These are phyloP conservation scores for Anguilla anguilla DNA, from an alignment of 2,797 vertebrate species.

Conservation along the genomic window DNA sequence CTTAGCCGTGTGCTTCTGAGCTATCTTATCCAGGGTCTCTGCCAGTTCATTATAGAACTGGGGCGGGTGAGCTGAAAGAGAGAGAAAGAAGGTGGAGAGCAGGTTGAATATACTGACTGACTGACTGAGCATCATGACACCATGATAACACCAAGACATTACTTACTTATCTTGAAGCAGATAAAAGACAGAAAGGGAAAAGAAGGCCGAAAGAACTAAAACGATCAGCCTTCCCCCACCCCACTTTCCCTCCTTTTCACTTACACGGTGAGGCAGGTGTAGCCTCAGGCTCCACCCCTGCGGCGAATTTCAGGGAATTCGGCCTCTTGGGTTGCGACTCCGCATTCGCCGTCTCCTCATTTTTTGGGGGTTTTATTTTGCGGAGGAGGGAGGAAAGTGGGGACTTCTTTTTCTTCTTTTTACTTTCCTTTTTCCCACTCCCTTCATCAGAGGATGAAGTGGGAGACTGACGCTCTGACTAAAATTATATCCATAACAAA, in stretches of 20 bases:
- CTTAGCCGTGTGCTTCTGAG: conserved; percentile 56
- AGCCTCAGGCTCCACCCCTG: accelerated
- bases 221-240: neutral
- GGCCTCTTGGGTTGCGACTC: conserved; percentile 44
- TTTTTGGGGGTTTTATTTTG: conserved; percentile 43
- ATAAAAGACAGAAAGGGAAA: neutral
- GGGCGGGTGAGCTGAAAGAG: conserved; percentile 57
- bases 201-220: neutral
- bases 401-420: conserved; percentile 56
- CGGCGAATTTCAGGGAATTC: neutral
- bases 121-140: neutral
- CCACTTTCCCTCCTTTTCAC: conserved; percentile 20
- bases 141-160: neutral
- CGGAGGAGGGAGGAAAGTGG: conserved; percentile 61
- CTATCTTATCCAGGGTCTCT: conserved; percentile 66
- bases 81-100: neutral
- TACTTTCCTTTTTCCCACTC: conserved; percentile 49
- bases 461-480: conserved; percentile 46
- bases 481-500: conserved; percentile 15
- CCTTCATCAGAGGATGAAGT: conserved; percentile 66
- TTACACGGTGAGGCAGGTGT: conserved; percentile 60
- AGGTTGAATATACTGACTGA: neutral
- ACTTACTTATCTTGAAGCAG: neutral
- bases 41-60: conserved; percentile 72
- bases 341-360: conserved; percentile 39